A percentile compares a stretch with the other conserved stretches of the same genome.
These are phyloP conservation scores for Leucania comma DNA, from an alignment of 2,888 invertebrate species.

Conservation along the genomic window DNA sequence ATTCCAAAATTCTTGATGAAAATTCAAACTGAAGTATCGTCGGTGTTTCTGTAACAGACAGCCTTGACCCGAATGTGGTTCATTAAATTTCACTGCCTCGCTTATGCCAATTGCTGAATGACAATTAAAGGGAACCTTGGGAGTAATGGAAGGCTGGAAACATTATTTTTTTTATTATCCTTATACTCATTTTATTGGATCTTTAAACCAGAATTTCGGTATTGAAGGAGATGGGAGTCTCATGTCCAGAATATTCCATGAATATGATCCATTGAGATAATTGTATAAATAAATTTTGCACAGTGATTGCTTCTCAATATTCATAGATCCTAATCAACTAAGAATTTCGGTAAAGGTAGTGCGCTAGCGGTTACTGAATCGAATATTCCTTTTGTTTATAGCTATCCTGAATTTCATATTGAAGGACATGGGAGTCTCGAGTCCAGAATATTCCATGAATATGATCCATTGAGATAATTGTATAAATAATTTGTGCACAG, in stretches of 20 bases:
- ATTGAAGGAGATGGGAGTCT: not conserved
- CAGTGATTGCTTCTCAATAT: constrained; percentile 45
- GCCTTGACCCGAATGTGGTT: constrained; percentile 85
- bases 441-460: constrained; percentile 1
- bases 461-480: constrained; percentile 7
- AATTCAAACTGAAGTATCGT: constrained; percentile 60
- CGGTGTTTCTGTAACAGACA: constrained; percentile 68
- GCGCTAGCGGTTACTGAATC: constrained; percentile 47
- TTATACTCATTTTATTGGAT: constrained; percentile 74
- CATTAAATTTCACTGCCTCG: constrained; percentile 84
- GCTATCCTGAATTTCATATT: not conserved
- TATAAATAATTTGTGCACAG: constrained; percentile 12
- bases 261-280: constrained; percentile 10
- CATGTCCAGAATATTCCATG: not conserved
- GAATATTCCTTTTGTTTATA: constrained; percentile 41
- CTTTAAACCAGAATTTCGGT: constrained; percentile 69
- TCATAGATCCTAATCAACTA: constrained; percentile 35
- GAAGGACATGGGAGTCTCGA: not conserved
- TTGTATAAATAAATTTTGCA: constrained; percentile 15
- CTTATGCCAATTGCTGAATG: constrained; percentile 82
- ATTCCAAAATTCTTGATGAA: constrained; percentile 65
- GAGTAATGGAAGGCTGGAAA: constrained; percentile 74
- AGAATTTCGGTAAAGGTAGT: constrained; percentile 43
- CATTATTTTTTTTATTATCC: constrained; percentile 74
- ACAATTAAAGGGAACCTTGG: constrained; percentile 83